Percentiles rank a stretch among this genome's conserved stretches.
These are phyloP conservation scores for Phenganax marumi DNA, from an alignment of 92 coral and sea anemone genomes.

Conservation along the genomic window DNA sequence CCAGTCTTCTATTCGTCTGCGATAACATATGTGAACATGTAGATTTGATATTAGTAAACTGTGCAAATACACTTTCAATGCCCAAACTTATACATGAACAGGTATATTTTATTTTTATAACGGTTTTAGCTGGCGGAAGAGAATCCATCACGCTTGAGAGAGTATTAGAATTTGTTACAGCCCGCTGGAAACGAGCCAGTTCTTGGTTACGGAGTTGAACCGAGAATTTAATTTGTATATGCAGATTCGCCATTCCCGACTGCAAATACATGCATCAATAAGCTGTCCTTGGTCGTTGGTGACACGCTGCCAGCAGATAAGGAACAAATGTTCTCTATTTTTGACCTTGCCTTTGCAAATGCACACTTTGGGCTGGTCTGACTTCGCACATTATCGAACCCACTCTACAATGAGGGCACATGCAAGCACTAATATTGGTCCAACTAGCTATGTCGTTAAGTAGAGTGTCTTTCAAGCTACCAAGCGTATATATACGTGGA, in stretches of 20 bases:
- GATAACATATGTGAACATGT: too few relatives aligned
- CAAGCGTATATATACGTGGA: too few relatives aligned
- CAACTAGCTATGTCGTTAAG: too few relatives aligned
- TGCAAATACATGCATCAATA: conserved; percentile 53
- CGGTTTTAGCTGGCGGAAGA: conserved; percentile 55
- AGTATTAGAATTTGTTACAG: conserved; percentile 42
- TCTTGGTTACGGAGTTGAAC: conserved; percentile 45
- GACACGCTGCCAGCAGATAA: conserved; percentile 15
- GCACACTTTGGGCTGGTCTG: conserved; percentile 42
- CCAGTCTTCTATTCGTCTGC: too few relatives aligned
- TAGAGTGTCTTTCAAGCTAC: too few relatives aligned
- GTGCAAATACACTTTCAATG: too few relatives aligned
- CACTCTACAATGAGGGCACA: background rate
- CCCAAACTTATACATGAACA: too few relatives aligned
- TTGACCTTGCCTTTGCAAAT: conserved; percentile 47
- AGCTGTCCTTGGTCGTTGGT: conserved; percentile 32
- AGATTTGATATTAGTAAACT: too few relatives aligned
- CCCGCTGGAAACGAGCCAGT: conserved; percentile 53
- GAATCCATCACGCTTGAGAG: conserved; percentile 23
- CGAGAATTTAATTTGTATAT: conserved; percentile 11
- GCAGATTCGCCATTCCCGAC: conserved; percentile 41
- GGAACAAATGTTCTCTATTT: conserved; percentile 28
- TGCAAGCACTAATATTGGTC: too few relatives aligned
- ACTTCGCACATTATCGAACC: background rate
- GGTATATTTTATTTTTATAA: background rate